Evolutionary conservation across 53 echinoderm and acorn worm genomes (phyloP).

Genomic region (Actinopyga echinites): DNA sequence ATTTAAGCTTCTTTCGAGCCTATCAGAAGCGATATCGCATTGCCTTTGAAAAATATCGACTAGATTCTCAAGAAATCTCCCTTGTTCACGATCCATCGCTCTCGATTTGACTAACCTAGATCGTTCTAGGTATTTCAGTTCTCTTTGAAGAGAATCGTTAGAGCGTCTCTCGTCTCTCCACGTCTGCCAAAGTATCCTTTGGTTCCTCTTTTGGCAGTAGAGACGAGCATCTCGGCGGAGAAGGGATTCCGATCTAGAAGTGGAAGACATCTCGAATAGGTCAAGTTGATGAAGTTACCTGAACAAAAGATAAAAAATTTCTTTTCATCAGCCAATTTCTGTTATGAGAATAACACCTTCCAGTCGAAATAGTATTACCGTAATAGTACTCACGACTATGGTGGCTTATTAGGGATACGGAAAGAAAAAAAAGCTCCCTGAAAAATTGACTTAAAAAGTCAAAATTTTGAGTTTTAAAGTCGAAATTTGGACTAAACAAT

Average conservation of each 20-base stretch:
- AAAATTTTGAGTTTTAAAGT: too few relatives aligned
- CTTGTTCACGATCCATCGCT: constrained; percentile 80
- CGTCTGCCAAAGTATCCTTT: constrained; percentile 75
- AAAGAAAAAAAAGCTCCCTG: too few relatives aligned
- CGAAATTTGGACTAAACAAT: too few relatives aligned
- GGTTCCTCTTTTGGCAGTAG: constrained; percentile 75
- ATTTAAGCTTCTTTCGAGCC: not conserved
- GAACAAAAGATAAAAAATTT: too few relatives aligned
- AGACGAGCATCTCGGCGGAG: constrained; percentile 68
- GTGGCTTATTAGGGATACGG: too few relatives aligned
- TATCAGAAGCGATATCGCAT: constrained; percentile 77
- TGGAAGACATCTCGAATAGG: constrained; percentile 49
- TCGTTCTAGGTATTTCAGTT: constrained; percentile 71
- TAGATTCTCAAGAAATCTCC: constrained; percentile 62
- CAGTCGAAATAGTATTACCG: too few relatives aligned
- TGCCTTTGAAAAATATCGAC: constrained; percentile 83
- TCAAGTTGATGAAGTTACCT: not conserved
- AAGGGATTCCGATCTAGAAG: constrained; percentile 72
- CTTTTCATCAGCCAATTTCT: too few relatives aligned
- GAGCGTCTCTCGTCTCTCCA: constrained; percentile 73
- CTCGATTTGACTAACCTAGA: constrained; percentile 61
- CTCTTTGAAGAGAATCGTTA: constrained; percentile 62
- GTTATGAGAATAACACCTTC: too few relatives aligned
- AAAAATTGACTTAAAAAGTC: too few relatives aligned
- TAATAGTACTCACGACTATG: too few relatives aligned